These are phyloP conservation scores for Artemia sinica DNA, from an alignment of 2,888 invertebrate genomes.

Conservation along the genomic window DNA sequence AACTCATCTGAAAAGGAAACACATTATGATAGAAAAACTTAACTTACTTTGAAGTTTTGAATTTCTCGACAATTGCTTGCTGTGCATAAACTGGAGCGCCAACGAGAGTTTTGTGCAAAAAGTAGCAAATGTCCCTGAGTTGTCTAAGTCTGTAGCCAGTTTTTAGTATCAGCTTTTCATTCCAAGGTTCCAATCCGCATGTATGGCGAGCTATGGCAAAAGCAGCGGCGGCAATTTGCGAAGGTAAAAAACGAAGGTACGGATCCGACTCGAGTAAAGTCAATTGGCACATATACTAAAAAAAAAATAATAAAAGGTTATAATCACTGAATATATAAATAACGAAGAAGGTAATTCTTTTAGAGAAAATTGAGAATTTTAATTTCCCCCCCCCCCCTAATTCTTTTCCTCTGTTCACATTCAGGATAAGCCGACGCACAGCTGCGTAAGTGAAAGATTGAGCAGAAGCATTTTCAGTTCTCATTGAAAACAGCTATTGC, in stretches of 20 bases:
- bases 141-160: conserved; percentile 50
- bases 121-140: conserved; percentile 46
- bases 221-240: conserved; percentile 59
- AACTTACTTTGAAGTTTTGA: conserved; percentile 40
- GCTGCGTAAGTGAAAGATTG: no score
- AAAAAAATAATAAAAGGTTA: neutral
- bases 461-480: no score
- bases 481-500: no score
- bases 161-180: conserved; percentile 41
- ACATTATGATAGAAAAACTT: neutral
- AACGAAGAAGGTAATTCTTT: neutral
- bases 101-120: conserved; percentile 50
- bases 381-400: neutral
- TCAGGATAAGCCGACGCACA: neutral
- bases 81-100: conserved; percentile 49
- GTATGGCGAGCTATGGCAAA: conserved; percentile 62
- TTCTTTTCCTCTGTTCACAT: neutral
- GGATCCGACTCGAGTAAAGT: conserved; percentile 71
- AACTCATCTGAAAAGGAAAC: no score
- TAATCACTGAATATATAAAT: conserved; percentile 16
- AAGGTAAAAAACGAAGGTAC: conserved; percentile 55
- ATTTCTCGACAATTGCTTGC: conserved; percentile 76
- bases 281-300: conserved; percentile 62
- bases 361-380: conserved; percentile 14
- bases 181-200: conserved; percentile 45